These are phyloP conservation scores for Thinocorus orbignyianus DNA, from an alignment of 2,113 vertebrate species.

Conservation along the genomic window DNA sequence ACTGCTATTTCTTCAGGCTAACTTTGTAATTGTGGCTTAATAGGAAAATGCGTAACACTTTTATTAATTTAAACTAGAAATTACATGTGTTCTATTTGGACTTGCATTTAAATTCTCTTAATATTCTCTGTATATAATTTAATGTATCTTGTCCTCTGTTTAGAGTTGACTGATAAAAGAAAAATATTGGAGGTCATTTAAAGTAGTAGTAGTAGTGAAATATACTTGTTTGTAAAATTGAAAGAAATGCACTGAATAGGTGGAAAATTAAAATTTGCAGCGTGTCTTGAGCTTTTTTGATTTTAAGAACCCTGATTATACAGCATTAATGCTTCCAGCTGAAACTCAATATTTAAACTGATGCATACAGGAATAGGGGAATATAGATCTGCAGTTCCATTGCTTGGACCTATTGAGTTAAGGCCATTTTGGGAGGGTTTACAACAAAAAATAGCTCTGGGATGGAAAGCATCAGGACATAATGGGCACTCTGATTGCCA, in stretches of 20 bases:
- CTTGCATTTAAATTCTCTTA: neutral
- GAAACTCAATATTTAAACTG: neutral
- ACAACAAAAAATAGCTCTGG: neutral
- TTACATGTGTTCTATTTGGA: neutral
- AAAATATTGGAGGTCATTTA: neutral
- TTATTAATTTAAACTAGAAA: slow-evolving; percentile 31
- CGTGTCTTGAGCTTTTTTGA: neutral
- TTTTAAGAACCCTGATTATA: neutral
- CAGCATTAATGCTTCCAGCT: neutral
- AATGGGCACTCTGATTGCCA: neutral
- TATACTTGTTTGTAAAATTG: neutral
- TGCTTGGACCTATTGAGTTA: neutral
- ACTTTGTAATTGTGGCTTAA: neutral
- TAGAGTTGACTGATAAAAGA: neutral
- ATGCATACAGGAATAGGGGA: neutral
- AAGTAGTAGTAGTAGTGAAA: neutral
- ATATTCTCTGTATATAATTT: neutral
- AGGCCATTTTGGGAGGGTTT: neutral
- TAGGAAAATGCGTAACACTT: neutral
- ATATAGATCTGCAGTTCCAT: neutral
- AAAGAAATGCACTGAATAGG: neutral
- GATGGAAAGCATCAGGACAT: neutral
- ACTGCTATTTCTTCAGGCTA: neutral
- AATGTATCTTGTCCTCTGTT: neutral
- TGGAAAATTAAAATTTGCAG: neutral